Evolutionary conservation across 2,797 vertebrate species (phyloP), one percentile per base, ranked within the genome.

Genomic region (Myiothlypis chrysogaster): DNA sequence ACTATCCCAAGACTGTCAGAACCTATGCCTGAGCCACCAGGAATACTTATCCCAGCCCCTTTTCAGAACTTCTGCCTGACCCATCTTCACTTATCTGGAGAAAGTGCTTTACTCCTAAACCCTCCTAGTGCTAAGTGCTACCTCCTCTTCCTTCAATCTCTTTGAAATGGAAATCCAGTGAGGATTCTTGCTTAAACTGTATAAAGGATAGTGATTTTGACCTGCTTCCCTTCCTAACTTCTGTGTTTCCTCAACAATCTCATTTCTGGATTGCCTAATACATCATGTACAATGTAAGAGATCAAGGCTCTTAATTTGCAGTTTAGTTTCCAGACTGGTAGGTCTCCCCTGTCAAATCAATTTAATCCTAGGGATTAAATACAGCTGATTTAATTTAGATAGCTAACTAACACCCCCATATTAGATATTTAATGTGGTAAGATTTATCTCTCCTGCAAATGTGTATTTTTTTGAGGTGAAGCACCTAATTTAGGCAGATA

Each of bases 11-110:
- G 28, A 39, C 12, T 80, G 61, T 53, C 55, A 71, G 34, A 34
- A n/a, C 5, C 70, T 32, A 20, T 0, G 0, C 10, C n/a, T 46
- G 32, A 30, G 24, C 46, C 28, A 46, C 37, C 25, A 55, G 53
- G 32, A 32, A 55, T n/a, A 22, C 13, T 55, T 14, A 55, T 55
- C 21, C 32, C 32, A 22, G 22, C 22, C 22, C 22, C n/a, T 56
- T 24, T 56, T 34, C n/a, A 77, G 34, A n/a, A n/a, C 6, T 73
- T 37, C 30, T 0, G 0, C 12, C n/a, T 50, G 32, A 32, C 22
- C 47, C 18, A 43, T 43, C 25, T 70, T 17, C 76, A 46, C 44
- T 60, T 70, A 47, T 6, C 15, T 78, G 37, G 21, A 82, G 43
- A 30, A 92, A 70, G 27, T 34, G 10, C 15, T 87, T 76, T 78